These are phyloP conservation scores for Epizoanthus scotinus DNA, from an alignment of 92 coral and sea anemone genomes.

Conservation along the genomic window DNA sequence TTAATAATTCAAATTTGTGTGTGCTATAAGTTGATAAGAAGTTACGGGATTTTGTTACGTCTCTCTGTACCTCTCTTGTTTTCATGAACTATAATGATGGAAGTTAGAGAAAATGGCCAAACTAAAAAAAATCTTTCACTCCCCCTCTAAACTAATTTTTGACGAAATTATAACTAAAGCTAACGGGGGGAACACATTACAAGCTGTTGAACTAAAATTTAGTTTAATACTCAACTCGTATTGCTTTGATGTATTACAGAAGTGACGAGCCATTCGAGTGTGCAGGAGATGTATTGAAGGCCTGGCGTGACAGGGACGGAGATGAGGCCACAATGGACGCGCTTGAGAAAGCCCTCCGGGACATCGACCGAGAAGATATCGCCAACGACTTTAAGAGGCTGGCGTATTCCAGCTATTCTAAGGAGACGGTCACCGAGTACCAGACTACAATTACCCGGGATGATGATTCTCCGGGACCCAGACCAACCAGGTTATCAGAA, in stretches of 20 bases:
- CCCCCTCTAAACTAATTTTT: no score
- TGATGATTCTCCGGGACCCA: conserved; percentile 30
- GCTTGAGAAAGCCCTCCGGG: conserved; percentile 79
- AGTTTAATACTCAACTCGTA: neutral
- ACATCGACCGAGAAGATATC: conserved; percentile 84
- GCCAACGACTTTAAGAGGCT: conserved; percentile 80
- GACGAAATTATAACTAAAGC: no score
- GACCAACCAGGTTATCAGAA: conserved; percentile 29
- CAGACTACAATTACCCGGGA: conserved; percentile 59
- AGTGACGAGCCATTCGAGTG: conserved; percentile 66
- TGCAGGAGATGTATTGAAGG: conserved; percentile 77
- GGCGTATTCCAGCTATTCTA: conserved; percentile 93
- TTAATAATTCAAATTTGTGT: no score
- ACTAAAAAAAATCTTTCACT: no score
- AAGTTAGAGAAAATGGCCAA: no score
- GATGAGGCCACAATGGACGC: conserved; percentile 90
- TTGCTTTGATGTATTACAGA: conserved; percentile 35
- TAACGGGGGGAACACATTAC: no score
- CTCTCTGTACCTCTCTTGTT: no score
- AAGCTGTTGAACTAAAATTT: no score
- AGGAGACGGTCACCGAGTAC: conserved; percentile 72
- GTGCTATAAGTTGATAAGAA: no score
- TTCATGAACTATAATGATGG: no score
- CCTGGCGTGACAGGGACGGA: conserved; percentile 89
- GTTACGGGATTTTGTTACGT: no score